These are phyloP conservation scores for Toxonevra muliebris DNA, from an alignment of 2,888 invertebrate genomes.

Conservation along the genomic window DNA sequence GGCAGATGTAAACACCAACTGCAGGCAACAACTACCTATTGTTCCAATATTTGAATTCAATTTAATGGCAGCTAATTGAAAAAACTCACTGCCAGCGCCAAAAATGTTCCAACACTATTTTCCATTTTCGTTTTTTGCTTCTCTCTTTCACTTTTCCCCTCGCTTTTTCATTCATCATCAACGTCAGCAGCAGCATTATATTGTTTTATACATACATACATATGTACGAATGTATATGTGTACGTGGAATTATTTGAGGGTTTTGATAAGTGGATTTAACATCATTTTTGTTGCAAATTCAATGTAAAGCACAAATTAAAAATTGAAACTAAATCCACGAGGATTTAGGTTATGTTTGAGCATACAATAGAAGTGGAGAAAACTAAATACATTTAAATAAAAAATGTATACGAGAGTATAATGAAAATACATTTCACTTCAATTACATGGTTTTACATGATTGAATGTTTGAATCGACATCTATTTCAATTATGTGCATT, in stretches of 20 bases:
- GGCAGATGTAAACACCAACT: slow-evolving; percentile 13
- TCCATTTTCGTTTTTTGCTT: not conserved
- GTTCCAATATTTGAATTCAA: slow-evolving; percentile 34
- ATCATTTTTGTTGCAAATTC: not conserved
- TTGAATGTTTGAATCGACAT: too few relatives aligned
- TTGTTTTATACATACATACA: too few relatives aligned
- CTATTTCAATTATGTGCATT: too few relatives aligned
- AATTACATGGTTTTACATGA: too few relatives aligned
- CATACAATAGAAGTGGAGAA: not conserved
- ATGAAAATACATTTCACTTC: too few relatives aligned
- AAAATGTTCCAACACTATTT: slow-evolving; percentile 2
- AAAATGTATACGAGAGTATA: too few relatives aligned
- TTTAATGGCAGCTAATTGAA: slow-evolving; percentile 33
- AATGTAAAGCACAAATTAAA: slow-evolving; percentile 36
- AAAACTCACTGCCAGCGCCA: not conserved
- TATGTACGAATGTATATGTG: too few relatives aligned
- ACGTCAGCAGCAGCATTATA: not conserved
- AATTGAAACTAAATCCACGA: slow-evolving; percentile 32
- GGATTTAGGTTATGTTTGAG: slow-evolving; percentile 26
- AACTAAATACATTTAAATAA: too few relatives aligned
- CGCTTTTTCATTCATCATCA: not conserved
- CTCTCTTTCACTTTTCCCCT: not conserved
- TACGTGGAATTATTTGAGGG: not conserved
- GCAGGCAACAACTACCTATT: not conserved
- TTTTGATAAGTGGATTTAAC: slow-evolving; percentile 14